Conservation (phyloP, 1,140 invertebrate species). For the Uloborus diversus region DNA sequence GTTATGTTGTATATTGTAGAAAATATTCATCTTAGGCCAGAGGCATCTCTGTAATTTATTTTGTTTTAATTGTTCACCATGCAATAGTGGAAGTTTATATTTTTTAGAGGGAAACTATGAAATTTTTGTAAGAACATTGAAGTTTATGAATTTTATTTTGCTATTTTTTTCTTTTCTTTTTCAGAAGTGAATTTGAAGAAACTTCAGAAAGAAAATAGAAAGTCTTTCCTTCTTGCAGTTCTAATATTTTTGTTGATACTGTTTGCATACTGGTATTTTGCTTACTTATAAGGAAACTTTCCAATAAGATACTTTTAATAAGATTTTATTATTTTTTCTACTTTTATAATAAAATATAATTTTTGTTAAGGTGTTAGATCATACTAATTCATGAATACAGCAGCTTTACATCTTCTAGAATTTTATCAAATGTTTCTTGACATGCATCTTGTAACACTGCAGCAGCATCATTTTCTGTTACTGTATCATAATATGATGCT, state of each 20-base stretch:
- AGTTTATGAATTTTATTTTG: background rate
- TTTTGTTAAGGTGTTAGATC: background rate
- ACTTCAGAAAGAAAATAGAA: constrained; percentile 19
- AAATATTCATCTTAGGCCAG: background rate
- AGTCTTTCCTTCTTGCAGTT: background rate
- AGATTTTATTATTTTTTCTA: background rate
- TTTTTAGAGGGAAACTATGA: background rate
- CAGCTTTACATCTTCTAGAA: constrained; percentile 5
- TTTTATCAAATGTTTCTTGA: constrained; percentile 5
- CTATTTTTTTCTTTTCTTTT: background rate
- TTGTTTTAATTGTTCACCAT: background rate
- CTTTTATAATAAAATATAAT: background rate
- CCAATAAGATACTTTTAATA: background rate
- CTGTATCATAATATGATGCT: background rate
- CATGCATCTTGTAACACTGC: background rate
- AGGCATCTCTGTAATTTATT: background rate
- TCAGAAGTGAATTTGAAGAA: constrained; percentile 1
- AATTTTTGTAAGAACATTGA: background rate
- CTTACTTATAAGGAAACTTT: background rate
- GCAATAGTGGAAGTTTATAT: background rate
- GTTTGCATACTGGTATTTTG: background rate
- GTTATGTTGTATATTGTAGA: background rate
- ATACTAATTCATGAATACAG: background rate
- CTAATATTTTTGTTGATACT: constrained; percentile 11
- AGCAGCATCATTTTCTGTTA: background rate